These are phyloP conservation scores for Parapsyche elsis DNA, from an alignment of 1,140 invertebrate species.

Conservation along the genomic window DNA sequence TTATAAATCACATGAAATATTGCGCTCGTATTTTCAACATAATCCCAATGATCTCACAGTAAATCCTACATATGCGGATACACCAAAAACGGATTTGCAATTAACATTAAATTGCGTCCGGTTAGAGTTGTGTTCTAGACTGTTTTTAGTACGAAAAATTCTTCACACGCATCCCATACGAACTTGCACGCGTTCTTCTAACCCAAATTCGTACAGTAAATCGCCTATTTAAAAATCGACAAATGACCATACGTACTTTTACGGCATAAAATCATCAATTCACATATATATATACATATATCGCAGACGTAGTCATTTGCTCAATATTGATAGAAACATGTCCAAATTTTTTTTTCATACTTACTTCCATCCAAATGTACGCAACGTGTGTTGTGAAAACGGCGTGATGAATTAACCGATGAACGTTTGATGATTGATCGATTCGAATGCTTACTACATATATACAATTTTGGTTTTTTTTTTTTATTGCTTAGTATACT, in stretches of 20 bases:
- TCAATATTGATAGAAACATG: not conserved
- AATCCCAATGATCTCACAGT: too few relatives aligned
- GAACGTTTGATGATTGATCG: constrained; percentile 29
- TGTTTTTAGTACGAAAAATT: too few relatives aligned
- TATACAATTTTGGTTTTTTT: not conserved
- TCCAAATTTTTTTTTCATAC: not conserved
- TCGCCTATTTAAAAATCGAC: too few relatives aligned
- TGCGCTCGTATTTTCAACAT: too few relatives aligned
- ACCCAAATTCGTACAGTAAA: too few relatives aligned
- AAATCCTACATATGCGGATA: too few relatives aligned
- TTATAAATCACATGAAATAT: too few relatives aligned
- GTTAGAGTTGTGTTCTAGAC: too few relatives aligned
- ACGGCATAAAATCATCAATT: not conserved
- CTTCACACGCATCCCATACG: too few relatives aligned
- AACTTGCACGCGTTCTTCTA: too few relatives aligned
- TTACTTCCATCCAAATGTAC: not conserved
- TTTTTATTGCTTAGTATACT: not conserved
- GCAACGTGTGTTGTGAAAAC: constrained; percentile 1
- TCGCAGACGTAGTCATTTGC: too few relatives aligned
- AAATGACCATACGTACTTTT: not conserved
- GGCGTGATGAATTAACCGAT: constrained; percentile 31
- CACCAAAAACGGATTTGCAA: not conserved
- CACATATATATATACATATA: not conserved
- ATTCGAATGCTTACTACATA: not conserved
- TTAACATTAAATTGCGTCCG: not conserved